Evolutionary conservation across 2,113 vertebrate species (phyloP), one percentile per base, ranked within the genome.

Genomic region (Pelusios castaneus): DNA sequence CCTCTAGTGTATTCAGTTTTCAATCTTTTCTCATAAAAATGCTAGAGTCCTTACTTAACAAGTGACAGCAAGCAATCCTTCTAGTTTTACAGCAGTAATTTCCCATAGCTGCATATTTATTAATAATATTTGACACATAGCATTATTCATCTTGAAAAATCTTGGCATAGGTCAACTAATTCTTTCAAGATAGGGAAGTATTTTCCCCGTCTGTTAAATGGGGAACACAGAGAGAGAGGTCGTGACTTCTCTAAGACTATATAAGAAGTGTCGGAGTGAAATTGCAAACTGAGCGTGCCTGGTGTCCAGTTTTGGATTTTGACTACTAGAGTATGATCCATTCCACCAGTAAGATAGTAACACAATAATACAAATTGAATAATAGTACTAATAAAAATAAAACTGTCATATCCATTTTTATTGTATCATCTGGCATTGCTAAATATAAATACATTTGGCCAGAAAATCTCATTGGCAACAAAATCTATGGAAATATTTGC

Each of bases 151-250:
- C 80, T 51, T 87, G 88, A 76, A 92, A 86, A 95, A 93, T 88
- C 89, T 88, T 93, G 1, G 3, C 55, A 55, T 87, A 94, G 76
- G 93, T 92, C 93, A 94, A 89, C 90, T 91, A 91, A 96, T 94
- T 81, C 73, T 51, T 94, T 86, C 1, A 93, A 87, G 94, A 89
- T 90, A 94, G 17, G 38, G 88, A 1, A 88, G 51, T 82, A 91
- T 90, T 47, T 88, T 87, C 79, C 91, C 80, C 80, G 19, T 49
- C 87, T 84, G 51, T 80, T 75, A 95, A 94, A 67, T 27, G 2
- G 55, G 90, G 38, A 60, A 76, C 19, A 75, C 11, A 43, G 43
- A 27, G 34, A 47, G 11, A 19, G n/a, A 38, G 52, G 54, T 55
- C 49, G 70, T 38, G 5, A 79, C 45, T 89, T 87, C 54, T 85